Percentiles rank a stretch among this genome's conserved stretches.
phyloP scores from a whole-genome alignment of 2,888 invertebrate species.

The Stictocephala bisonia region DNA sequence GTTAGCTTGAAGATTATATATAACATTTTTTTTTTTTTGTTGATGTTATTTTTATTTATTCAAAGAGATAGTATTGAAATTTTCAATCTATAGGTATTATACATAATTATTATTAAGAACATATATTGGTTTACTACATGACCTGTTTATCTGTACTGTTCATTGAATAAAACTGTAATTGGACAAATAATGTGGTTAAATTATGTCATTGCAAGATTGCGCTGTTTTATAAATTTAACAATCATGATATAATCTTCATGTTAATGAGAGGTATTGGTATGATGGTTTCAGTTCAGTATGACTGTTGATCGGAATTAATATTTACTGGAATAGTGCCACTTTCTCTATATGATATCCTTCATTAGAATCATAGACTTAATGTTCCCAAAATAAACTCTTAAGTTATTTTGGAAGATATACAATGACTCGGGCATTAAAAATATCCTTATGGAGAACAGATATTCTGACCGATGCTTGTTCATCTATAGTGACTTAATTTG shows the following conservation, averaged over 20 bases:
- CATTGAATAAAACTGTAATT: background rate
- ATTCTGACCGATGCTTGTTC: constrained; percentile 40
- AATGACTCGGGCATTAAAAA: constrained; percentile 45
- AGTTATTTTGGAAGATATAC: constrained; percentile 39
- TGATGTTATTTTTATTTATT: constrained; percentile 45
- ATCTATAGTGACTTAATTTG: constrained; percentile 46
- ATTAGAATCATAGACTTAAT: constrained; percentile 42
- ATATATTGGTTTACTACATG: constrained; percentile 21
- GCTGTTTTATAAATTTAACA: background rate
- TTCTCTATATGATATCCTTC: constrained; percentile 43
- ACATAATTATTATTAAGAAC: constrained; percentile 30
- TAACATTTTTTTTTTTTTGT: constrained; percentile 30
- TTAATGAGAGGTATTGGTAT: constrained; percentile 40
- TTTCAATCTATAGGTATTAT: constrained; percentile 31
- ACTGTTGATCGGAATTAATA: constrained; percentile 16
- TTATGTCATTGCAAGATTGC: constrained; percentile 19
- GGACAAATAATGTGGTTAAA: background rate
- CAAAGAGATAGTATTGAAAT: constrained; percentile 30
- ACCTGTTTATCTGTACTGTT: constrained; percentile 10
- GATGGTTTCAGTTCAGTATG: background rate
- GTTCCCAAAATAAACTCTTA: constrained; percentile 34
- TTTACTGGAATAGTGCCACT: constrained; percentile 36
- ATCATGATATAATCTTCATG: constrained; percentile 45
- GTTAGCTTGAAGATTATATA: constrained; percentile 48
- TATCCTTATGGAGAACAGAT: constrained; percentile 28